A percentile compares a stretch with the other conserved stretches of the same genome.
Conservation (phyloP, 1,140 invertebrate species). For the Caenorhabditis briggsae region DNA sequence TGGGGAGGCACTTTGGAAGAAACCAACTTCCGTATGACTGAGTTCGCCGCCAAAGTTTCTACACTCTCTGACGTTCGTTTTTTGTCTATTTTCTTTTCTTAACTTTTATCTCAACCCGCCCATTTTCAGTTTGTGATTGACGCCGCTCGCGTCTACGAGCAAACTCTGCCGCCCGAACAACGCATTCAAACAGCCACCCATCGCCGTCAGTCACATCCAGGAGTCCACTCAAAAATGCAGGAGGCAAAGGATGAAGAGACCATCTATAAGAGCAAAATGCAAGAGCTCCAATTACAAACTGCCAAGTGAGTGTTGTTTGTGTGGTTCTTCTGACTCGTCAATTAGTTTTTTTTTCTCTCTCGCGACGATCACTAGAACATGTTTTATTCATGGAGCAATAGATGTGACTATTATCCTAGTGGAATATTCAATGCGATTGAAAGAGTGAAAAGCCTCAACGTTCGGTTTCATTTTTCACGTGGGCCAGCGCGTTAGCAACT, state of each 20-base stretch:
- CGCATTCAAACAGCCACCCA: slow-evolving; percentile 70
- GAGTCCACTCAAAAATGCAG: slow-evolving; percentile 28
- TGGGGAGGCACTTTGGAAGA: slow-evolving; percentile 70
- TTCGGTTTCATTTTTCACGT: slow-evolving; percentile 25
- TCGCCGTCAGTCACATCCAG: slow-evolving; percentile 13
- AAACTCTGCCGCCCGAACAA: slow-evolving; percentile 70
- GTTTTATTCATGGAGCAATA: slow-evolving; percentile 20
- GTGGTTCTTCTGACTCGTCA: no score
- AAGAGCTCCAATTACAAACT: slow-evolving; percentile 65
- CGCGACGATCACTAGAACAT: not conserved
- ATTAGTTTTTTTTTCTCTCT: not conserved
- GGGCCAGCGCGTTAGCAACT: not conserved
- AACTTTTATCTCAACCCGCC: not conserved
- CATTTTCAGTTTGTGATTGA: slow-evolving; percentile 70
- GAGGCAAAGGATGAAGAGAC: slow-evolving; percentile 52
- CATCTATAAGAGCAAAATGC: slow-evolving; percentile 59
- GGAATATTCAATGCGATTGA: not conserved
- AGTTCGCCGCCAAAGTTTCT: slow-evolving; percentile 74
- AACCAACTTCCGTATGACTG: slow-evolving; percentile 74
- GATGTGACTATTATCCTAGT: slow-evolving; percentile 31
- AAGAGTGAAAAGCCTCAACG: not conserved
- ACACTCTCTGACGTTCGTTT: slow-evolving; percentile 69
- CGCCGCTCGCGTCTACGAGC: slow-evolving; percentile 70
- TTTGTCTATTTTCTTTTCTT: not conserved
- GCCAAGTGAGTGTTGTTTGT: slow-evolving; percentile 41